These are phyloP conservation scores for Pandemis heparana DNA, from an alignment of 2,888 invertebrate genomes.

Conservation along the genomic window DNA sequence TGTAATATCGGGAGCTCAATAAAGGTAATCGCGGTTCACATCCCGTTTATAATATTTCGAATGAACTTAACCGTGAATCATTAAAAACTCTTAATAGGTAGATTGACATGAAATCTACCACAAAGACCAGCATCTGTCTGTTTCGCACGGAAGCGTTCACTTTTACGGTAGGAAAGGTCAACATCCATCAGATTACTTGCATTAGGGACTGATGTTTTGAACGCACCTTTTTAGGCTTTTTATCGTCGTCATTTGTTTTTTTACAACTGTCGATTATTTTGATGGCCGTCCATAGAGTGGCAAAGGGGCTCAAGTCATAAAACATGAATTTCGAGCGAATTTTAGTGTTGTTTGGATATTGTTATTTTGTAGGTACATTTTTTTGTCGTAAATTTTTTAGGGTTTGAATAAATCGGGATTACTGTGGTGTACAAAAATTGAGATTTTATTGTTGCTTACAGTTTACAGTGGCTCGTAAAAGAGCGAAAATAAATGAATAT, in stretches of 20 bases:
- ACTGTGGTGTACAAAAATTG: neutral
- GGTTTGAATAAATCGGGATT: neutral
- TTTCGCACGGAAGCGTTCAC: constrained; percentile 46
- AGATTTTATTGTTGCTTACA: neutral
- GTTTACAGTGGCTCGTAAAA: neutral
- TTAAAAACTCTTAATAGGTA: too few species aligned
- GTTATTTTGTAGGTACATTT: constrained; percentile 9
- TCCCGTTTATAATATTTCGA: too few species aligned
- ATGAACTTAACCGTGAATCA: too few species aligned
- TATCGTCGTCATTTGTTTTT: constrained; percentile 54
- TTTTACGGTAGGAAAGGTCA: constrained; percentile 42
- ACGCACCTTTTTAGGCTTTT: constrained; percentile 43
- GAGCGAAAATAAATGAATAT: neutral
- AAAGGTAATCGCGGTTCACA: too few species aligned
- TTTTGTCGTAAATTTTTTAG: neutral
- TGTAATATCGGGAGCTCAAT: too few species aligned
- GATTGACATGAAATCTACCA: constrained; percentile 26
- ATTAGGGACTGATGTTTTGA: constrained; percentile 41
- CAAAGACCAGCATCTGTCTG: constrained; percentile 45
- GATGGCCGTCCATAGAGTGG: constrained; percentile 45
- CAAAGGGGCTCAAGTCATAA: constrained; percentile 46
- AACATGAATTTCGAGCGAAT: constrained; percentile 51
- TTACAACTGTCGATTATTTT: constrained; percentile 55
- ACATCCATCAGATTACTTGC: constrained; percentile 42
- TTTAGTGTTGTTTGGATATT: constrained; percentile 50